These are phyloP conservation scores for Rhegmatorhina hoffmannsi DNA, from an alignment of 2,113 vertebrate species.

Conservation along the genomic window DNA sequence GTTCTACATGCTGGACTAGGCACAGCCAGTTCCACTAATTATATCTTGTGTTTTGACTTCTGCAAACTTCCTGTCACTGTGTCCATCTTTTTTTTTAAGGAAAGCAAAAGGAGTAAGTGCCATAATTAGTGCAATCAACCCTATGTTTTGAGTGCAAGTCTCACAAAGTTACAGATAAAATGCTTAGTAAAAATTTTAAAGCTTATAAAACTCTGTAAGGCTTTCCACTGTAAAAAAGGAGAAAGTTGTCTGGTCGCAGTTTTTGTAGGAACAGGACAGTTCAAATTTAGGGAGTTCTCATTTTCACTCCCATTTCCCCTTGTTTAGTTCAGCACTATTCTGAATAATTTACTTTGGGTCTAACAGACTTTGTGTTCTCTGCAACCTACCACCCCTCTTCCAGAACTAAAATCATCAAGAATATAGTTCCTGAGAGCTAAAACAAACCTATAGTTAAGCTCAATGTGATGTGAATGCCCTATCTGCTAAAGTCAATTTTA, in stretches of 20 bases:
- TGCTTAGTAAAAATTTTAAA: not conserved
- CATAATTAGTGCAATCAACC: not conserved
- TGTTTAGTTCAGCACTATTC: not conserved
- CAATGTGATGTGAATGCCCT: not conserved
- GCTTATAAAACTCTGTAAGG: not conserved
- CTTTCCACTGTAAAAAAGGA: not conserved
- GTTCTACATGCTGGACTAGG: not conserved
- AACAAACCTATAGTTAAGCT: not conserved
- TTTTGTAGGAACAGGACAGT: not conserved
- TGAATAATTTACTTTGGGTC: not conserved
- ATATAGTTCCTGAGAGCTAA: not conserved
- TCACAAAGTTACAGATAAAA: not conserved
- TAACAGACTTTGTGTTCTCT: not conserved
- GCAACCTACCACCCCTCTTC: not conserved
- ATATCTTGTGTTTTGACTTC: slow-evolving; percentile 73
- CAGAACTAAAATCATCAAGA: not conserved
- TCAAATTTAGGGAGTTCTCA: not conserved
- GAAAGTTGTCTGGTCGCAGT: not conserved
- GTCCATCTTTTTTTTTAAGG: slow-evolving; percentile 70
- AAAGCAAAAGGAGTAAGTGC: not conserved
- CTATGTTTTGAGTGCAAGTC: not conserved
- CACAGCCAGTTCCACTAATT: not conserved
- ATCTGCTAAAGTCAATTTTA: not conserved
- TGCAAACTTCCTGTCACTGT: slow-evolving; percentile 58
- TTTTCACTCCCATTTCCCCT: slow-evolving; percentile 28